Evolutionary conservation across 1,140 invertebrate genomes (phyloP).

Genomic region (Drosophila kohkoa): DNA sequence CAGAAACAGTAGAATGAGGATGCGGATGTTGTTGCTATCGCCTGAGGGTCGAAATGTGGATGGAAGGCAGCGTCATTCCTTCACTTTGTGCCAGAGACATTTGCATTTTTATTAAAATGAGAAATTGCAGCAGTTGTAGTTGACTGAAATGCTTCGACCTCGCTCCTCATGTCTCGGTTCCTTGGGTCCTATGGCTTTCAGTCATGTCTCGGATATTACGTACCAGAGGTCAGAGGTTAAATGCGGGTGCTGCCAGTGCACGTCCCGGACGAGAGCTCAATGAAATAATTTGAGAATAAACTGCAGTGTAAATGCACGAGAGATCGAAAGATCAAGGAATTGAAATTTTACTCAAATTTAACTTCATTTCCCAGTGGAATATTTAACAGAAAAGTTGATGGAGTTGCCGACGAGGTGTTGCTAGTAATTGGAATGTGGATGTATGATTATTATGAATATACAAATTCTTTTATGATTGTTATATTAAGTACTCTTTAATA

Average conservation of each 20-base stretch:
- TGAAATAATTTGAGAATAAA: slow-evolving; percentile 23
- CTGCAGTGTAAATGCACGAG: neutral
- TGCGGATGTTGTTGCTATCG: neutral
- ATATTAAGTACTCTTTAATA: too few species aligned
- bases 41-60: slow-evolving; percentile 3
- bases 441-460: too few species aligned
- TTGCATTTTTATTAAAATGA: slow-evolving; percentile 82
- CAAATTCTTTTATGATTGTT: too few species aligned
- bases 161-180: neutral
- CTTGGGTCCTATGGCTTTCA: slow-evolving; percentile 9
- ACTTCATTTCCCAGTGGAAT: neutral
- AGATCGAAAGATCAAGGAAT: neutral
- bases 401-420: too few species aligned
- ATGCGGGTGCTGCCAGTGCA: neutral
- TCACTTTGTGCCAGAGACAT: slow-evolving; percentile 71
- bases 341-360: neutral
- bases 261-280: neutral
- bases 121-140: slow-evolving; percentile 72
- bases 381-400: neutral
- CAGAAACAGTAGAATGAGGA: neutral
- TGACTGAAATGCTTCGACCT: slow-evolving; percentile 47
- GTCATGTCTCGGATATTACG: slow-evolving; percentile 54
- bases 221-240: slow-evolving; percentile 25
- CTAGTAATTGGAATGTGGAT: too few species aligned
- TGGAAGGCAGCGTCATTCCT: slow-evolving; percentile 37